Base-by-base conservation (phyloP, 2,113 vertebrate species). In the Thalassoma bifasciatum region DNA sequence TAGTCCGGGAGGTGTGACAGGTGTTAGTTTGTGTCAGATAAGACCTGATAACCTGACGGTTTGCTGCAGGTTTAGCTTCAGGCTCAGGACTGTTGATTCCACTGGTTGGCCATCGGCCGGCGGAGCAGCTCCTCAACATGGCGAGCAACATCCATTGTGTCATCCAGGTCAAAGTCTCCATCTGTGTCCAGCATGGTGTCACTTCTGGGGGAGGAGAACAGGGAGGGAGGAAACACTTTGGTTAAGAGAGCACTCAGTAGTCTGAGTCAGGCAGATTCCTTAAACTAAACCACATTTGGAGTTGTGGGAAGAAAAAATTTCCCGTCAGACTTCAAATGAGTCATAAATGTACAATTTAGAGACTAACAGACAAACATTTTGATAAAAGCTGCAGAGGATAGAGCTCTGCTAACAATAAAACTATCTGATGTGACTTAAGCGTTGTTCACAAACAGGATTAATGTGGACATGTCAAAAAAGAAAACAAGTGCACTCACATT, bases 121-220 rank as follows among this genome's bases (percentile, higher is more conserved):
- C 97, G 94, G 49, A 99, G 92, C 77, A 99, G 94, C 72, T 98
- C 97, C 83, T 99, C 97, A 69, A 99, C 95, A 0, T 98, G 97
- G 42, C 95, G 92, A 0, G 97, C 97, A 42, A 99, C 97, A 1
- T 99, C 98, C 93, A 99, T 97, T 36, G 95, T 96, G 90, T 98
- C 97, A 0, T 98, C 97, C 81, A 98, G 92, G 88, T 99, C 96
- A 0, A 98, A 99, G 12, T 99, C 97, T 0, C 95, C 96, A 0
- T 99, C 97, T 0, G 95, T 91, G 52, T 99, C 98, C 71, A 99
- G 83, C 81, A 96, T 95, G 0, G 94, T 62, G 51, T 99, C 97
- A 0, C 61, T 79, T 68, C 94, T 94, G 77, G 54, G 77, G 54
- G 9, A 11, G 59, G 34, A 61, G 24, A 38, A 37, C 26, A 17